Evolutionary conservation across 2,113 vertebrate species (phyloP), one percentile per base, ranked within the genome.

Genomic region (Sturnira hondurensis): DNA sequence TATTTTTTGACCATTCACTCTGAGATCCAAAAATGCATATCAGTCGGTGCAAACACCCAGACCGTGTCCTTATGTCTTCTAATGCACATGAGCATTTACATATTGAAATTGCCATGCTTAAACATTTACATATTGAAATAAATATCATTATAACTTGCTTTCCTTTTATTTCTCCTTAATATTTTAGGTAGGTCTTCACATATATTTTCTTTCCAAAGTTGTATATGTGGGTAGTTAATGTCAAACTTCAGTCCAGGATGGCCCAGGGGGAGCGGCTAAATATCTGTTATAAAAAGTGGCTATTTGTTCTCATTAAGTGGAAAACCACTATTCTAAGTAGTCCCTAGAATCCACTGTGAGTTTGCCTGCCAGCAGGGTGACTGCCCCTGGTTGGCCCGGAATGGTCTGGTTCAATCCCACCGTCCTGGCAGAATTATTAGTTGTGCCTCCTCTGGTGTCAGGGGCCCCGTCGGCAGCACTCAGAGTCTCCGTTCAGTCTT

Each of bases 121-220:
- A 68, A 68, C 56, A 70, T 58, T 67, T 86, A 36, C 38, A 73
- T 70, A 86, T 17, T 38, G 19, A 54, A 68, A 91, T 56, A 33
- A 52, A 31, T 38, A 33, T 33, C n/a, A 22, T 84, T 65, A 56
- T 52, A 17, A 36, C 65, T 94, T 54, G n/a, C 74, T 91, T 84
- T 90, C 41, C 38, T 86, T 91, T 76, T 43, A 6, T 86, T 77
- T 88, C 54, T 85, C 41, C 50, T 80, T 70, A 54, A 52, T 89
- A 58, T 86, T 85, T 86, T 92, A 77, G 85, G 65, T 93, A 77
- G 67, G 31, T 7, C 13, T 92, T 96, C 58, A 70, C 47, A 68
- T 89, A 77, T 73, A 54, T 86, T 95, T 93, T 89, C n/a, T 73
- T 89, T 56, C 83, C 56, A 56, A 77, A 86, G 74, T 89, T 19